Evolutionary conservation across 2,797 vertebrate species (phyloP).

Genomic region (Oreonectes daqikongensis): DNA sequence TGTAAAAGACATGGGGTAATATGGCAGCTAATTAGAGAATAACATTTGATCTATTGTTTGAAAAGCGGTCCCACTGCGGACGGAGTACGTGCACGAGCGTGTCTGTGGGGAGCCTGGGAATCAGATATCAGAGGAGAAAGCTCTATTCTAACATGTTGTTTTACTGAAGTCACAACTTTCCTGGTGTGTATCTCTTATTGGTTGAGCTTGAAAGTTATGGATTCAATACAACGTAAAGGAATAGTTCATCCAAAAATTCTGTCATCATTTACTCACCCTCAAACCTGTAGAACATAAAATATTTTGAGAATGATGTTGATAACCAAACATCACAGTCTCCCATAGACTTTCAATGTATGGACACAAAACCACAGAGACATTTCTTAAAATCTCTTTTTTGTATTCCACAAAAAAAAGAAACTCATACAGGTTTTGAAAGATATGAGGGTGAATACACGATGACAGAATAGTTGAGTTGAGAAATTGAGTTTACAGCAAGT

Average conservation of each 20-base stretch:
- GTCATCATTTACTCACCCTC: too few species aligned
- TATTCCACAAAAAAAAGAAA: too few species aligned
- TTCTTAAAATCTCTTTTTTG: too few species aligned
- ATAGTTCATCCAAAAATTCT: too few species aligned
- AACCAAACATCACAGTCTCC: too few species aligned
- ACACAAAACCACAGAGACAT: too few species aligned
- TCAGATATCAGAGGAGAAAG: constrained; percentile 8
- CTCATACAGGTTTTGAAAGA: too few species aligned
- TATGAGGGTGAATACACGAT: too few species aligned
- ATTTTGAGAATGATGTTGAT: too few species aligned
- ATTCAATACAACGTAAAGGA: background rate
- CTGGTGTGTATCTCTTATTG: background rate
- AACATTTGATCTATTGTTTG: constrained; percentile 39
- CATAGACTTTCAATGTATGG: too few species aligned
- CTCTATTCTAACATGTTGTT: constrained; percentile 13
- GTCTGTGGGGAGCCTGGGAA: background rate
- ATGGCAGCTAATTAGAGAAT: constrained; percentile 69
- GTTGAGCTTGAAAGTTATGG: background rate
- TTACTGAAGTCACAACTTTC: constrained; percentile 17
- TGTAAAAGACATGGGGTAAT: constrained; percentile 62
- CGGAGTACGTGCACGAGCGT: background rate
- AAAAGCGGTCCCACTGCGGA: constrained; percentile 13
- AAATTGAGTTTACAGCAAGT: background rate
- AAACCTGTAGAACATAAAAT: too few species aligned
- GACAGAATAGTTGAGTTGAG: background rate